Evolutionary conservation across 2,888 invertebrate species (phyloP), one percentile per base, ranked within the genome.

Genomic region (Dolichopus griseipennis): DNA sequence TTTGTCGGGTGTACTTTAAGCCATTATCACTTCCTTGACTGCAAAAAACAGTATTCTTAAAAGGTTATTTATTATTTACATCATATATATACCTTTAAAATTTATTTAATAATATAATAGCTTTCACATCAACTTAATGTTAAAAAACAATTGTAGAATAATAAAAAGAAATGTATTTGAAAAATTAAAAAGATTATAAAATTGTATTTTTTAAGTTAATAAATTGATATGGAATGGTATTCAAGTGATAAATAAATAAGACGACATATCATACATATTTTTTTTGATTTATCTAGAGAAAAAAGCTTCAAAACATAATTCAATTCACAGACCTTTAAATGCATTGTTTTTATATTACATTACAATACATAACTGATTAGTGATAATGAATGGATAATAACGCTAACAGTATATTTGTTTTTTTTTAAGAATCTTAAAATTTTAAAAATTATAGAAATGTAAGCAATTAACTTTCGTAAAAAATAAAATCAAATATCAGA

Each of bases 1-100:
- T 90, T 82, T 95, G 94, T 83, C 85, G 94, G 71, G 91, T 92
- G 76, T 93, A 92, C 82, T 95, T 95, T 83, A 90, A 86, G 75
- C 88, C 88, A 69, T 76, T 88, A 69, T 79, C 83, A 75, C 75
- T 81, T 74, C 81, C 81, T 75, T 81, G 81, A 81, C 81, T 52
- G 52, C 52, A 15, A 52, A 52, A 52, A 52, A 7, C 52, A 52
- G 52, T 52, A 52, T 52, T 52, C 15, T 18, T 52, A 6, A 52
- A 52, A 52, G n/a, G 15, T 52, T 52, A 52, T n/a, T 6, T 52
- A 15, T 52, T 52, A 2, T 52, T 2, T 52, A 2, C 52, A 52
- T 52, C 1, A 15, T 15, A 4, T n/a, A 52, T 52, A 52, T 52
- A 52, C 2, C n/a, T 52, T n/a, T 18, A n/a, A 52, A 52, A 52